Percentiles rank a stretch among this genome's conserved stretches.
These are phyloP conservation scores for Limnephilus lunatus DNA, from an alignment of 2,888 invertebrate genomes.

Conservation along the genomic window DNA sequence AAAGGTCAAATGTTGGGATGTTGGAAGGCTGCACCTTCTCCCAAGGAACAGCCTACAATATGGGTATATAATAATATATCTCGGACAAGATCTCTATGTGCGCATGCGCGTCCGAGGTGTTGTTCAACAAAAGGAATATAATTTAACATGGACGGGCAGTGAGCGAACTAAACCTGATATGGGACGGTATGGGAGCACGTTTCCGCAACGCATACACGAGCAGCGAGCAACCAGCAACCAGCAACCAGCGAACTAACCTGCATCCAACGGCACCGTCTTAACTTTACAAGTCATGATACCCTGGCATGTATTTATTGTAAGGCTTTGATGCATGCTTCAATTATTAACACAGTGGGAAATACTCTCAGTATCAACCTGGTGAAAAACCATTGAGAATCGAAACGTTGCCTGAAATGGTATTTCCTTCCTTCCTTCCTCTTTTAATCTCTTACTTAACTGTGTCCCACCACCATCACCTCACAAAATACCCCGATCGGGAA, in stretches of 20 bases:
- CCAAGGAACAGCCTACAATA: neutral
- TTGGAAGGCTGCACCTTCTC: neutral
- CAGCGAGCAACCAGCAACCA: neutral
- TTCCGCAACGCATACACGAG: constrained; percentile 42
- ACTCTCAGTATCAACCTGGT: no score
- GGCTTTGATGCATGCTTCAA: neutral
- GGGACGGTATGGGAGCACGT: constrained; percentile 24
- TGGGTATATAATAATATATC: neutral
- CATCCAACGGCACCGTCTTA: neutral
- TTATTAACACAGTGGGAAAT: neutral
- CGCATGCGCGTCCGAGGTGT: constrained; percentile 42
- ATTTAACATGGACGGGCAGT: constrained; percentile 37
- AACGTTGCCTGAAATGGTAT: no score
- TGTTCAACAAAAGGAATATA: constrained; percentile 46
- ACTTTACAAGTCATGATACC: constrained; percentile 24
- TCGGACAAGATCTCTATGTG: constrained; percentile 32
- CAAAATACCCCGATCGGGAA: no score
- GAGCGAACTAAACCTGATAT: constrained; percentile 38
- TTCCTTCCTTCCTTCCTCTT: no score
- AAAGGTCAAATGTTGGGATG: neutral
- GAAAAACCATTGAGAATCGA: no score
- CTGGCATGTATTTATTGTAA: constrained; percentile 36
- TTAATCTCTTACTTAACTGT: no score
- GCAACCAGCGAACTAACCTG: no score
- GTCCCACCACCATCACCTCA: no score